Percentiles rank a stretch among this genome's conserved stretches.
Conservation (phyloP, 2,797 vertebrate species). For the Prionace glauca region DNA sequence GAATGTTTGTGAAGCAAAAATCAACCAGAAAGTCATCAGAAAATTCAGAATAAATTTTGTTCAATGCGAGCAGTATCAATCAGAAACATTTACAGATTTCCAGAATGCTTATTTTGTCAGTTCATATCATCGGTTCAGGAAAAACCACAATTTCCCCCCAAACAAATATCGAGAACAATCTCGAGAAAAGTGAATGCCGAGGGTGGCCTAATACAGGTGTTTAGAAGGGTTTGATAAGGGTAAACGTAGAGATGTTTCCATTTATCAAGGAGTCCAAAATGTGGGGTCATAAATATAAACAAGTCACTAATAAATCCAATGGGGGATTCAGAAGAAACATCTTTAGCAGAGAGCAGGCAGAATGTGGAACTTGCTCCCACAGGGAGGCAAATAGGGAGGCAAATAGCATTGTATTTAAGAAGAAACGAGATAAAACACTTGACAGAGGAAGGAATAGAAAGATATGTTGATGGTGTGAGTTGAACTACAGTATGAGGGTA, state of each 20-base stretch:
- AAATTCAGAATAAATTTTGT: not conserved
- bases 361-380: not conserved
- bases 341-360: not conserved
- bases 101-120: not conserved
- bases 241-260: not conserved
- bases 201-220: too few relatives aligned
- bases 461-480: not conserved
- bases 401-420: not conserved
- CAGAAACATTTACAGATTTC: not conserved
- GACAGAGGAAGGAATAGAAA: not conserved
- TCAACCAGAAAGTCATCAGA: not conserved
- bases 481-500: too few relatives aligned
- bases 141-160: not conserved
- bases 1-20: not conserved
- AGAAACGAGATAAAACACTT: not conserved
- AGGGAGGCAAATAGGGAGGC: not conserved
- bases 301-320: not conserved
- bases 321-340: not conserved
- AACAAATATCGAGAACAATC: not conserved
- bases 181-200: not conserved
- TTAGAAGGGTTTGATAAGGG: not conserved
- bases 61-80: not conserved
- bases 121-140: not conserved
- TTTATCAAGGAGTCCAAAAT: not conserved
- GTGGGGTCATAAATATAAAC: not conserved